Base-by-base conservation (phyloP, 1,140 invertebrate species). In the Luehdorfia chinensis region DNA sequence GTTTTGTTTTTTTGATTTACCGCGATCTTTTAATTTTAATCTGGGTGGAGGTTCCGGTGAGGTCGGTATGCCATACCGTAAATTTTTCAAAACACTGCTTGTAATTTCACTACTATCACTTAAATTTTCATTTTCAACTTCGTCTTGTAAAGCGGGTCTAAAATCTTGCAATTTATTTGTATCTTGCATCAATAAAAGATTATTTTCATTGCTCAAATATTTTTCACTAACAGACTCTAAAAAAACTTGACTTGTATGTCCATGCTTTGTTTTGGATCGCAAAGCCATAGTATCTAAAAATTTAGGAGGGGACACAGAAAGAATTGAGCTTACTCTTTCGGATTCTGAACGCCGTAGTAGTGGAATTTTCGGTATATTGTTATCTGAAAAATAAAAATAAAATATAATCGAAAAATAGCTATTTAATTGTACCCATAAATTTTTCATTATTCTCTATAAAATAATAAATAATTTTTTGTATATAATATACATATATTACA, bases 201-300 rank as follows among this genome's bases (percentile, higher is more conserved):
- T 71, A 39, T 72, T 71, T 43, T 60, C 53, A 39, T 66, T 66
- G 16, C 33, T 51, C 9, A 59, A 55, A 44, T 81, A 75, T 31
- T 58, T 63, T 59, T 87, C 75, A 59, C 53, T 70, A n/a, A 71
- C 61, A 46, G 83, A 70, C 45, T 77, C 75, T 14, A 88, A 57
- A 56, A 90, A 90, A 61, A 90, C 88, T 84, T 90, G 88, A 66
- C 89, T 87, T 25, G 89, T 88, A 72, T 91, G 89, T 31, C 80
- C 87, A 66, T 89, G 76, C 61, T 87, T 90, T 54, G 87, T 87
- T 64, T 89, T 90, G n/a, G 91, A 86, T 57, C 93, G 89, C 50
- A 95, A 84, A 11, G 94, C 91, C 93, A 95, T 95, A 9, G 93
- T 94, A 67, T 95, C 87, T 31, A 87, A 64, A 64, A 88, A 88